Percentiles rank a stretch among this genome's conserved stretches.
phyloP scores from a whole-genome alignment of 2,888 invertebrate genomes.

The Archaeoteleia sp. region DNA sequence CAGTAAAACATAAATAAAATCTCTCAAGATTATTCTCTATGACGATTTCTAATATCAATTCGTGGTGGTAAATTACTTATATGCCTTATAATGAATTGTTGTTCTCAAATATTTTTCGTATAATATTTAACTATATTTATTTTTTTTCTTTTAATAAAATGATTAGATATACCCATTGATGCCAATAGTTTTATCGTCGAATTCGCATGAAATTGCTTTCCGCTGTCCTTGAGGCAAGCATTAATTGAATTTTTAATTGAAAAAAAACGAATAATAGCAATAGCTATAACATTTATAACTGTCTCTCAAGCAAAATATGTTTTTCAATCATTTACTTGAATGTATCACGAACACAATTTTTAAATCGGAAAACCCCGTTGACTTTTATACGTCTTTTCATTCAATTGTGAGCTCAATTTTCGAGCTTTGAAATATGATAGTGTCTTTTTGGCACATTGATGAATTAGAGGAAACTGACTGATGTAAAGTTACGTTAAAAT shows the following conservation, averaged over 20 bases:
- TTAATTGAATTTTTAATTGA: conserved; percentile 45
- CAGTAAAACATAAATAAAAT: too few species aligned
- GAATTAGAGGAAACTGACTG: too few species aligned
- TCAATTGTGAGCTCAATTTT: conserved; percentile 13
- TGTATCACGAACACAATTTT: conserved; percentile 31
- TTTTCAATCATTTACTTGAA: conserved; percentile 39
- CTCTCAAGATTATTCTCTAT: conserved; percentile 39
- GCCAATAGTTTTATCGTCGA: conserved; percentile 16
- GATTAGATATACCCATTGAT: too few species aligned
- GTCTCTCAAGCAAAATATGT: conserved; percentile 35
- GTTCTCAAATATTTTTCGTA: too few species aligned
- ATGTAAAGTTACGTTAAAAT: too few species aligned
- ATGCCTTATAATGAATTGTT: too few species aligned
- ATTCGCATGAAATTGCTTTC: conserved; percentile 26
- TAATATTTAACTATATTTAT: too few species aligned
- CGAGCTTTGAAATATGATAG: conserved; percentile 7
- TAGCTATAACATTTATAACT: conserved; percentile 35
- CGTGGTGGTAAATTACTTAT: too few species aligned
- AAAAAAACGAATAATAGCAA: conserved; percentile 38
- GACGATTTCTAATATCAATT: too few species aligned
- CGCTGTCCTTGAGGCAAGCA: conserved; percentile 34
- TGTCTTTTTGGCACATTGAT: background rate
- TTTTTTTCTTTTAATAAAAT: too few species aligned
- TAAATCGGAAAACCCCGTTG: conserved; percentile 22
- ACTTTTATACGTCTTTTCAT: conserved; percentile 38